A percentile compares a stretch with the other conserved stretches of the same genome.
These are phyloP conservation scores for Scrobipalpa costella DNA, from an alignment of 2,888 invertebrate genomes.

Conservation along the genomic window DNA sequence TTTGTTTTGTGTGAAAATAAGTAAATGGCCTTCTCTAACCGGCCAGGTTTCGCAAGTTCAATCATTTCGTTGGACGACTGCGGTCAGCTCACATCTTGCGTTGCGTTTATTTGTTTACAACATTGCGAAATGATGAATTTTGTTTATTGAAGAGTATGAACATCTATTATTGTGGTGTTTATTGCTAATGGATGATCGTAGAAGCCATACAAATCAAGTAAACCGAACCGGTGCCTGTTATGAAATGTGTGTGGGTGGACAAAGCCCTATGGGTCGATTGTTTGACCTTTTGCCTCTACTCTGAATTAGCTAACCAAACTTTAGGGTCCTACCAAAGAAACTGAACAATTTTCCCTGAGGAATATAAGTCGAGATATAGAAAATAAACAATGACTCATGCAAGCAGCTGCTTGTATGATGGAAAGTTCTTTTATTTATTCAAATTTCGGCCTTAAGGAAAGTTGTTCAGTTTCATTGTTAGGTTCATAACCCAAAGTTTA, in stretches of 20 bases:
- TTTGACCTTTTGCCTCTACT: neutral
- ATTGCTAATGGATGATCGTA: neutral
- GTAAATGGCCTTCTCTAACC: neutral
- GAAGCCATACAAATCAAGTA: neutral
- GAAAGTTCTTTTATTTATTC: too few relatives aligned
- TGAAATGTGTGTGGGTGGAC: neutral
- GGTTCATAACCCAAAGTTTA: too few relatives aligned
- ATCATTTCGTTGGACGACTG: constrained; percentile 9
- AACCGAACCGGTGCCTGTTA: neutral
- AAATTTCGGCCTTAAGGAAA: too few relatives aligned
- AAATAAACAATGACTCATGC: too few relatives aligned
- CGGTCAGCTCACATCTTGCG: constrained; percentile 27
- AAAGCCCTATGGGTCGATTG: neutral
- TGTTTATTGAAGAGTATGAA: neutral
- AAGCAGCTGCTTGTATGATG: too few relatives aligned
- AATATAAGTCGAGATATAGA: too few relatives aligned
- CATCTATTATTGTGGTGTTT: neutral
- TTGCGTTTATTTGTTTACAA: constrained; percentile 5
- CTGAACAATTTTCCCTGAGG: too few relatives aligned
- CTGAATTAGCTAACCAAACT: too few relatives aligned
- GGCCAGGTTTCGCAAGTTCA: constrained; percentile 36
- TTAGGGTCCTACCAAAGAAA: too few relatives aligned
- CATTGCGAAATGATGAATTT: neutral
- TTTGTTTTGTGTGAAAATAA: neutral
- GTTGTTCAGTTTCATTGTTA: too few relatives aligned